These are phyloP conservation scores for Laupala kohalensis DNA, from an alignment of 1,140 invertebrate genomes.

Conservation along the genomic window DNA sequence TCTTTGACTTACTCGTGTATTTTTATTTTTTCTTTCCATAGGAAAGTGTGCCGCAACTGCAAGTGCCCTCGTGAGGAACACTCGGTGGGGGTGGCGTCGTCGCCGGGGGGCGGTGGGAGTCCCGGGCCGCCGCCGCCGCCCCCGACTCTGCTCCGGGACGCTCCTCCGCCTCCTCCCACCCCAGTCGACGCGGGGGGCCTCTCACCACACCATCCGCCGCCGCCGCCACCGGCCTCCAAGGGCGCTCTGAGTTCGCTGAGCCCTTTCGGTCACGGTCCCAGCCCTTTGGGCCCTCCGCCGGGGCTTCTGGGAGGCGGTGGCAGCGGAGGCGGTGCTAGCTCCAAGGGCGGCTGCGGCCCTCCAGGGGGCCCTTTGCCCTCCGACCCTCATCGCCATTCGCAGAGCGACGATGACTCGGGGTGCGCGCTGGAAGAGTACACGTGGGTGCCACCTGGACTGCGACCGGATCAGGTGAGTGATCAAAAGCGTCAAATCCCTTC, in stretches of 20 bases:
- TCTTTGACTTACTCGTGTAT: too few relatives aligned
- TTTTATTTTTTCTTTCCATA: slow-evolving; percentile 31
- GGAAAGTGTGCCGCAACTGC: slow-evolving; percentile 57
- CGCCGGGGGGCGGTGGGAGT: too few relatives aligned
- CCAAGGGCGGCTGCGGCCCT: slow-evolving; percentile 3
- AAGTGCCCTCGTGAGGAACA: slow-evolving; percentile 53
- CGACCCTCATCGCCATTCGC: slow-evolving; percentile 74
- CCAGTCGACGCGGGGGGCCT: slow-evolving; percentile 25
- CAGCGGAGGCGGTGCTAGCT: slow-evolving; percentile 19
- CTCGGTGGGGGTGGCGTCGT: slow-evolving; percentile 24
- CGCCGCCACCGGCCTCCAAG: neutral
- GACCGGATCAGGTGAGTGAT: slow-evolving; percentile 79
- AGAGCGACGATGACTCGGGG: slow-evolving; percentile 92
- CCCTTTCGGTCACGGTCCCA: too few relatives aligned
- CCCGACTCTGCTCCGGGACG: slow-evolving; percentile 18
- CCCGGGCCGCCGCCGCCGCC: slow-evolving; percentile 21
- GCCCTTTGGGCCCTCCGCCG: slow-evolving; percentile 5
- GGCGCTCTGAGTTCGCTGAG: too few relatives aligned
- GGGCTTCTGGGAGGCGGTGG: slow-evolving; percentile 25
- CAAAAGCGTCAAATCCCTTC: too few relatives aligned
- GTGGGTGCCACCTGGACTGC: slow-evolving; percentile 90
- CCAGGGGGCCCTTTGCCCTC: slow-evolving; percentile 21
- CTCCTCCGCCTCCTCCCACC: slow-evolving; percentile 12
- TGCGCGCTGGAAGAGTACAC: slow-evolving; percentile 96
- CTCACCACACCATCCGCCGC: neutral